Conservation (phyloP, 2,888 invertebrate species). For the Tortrix viridana region DNA sequence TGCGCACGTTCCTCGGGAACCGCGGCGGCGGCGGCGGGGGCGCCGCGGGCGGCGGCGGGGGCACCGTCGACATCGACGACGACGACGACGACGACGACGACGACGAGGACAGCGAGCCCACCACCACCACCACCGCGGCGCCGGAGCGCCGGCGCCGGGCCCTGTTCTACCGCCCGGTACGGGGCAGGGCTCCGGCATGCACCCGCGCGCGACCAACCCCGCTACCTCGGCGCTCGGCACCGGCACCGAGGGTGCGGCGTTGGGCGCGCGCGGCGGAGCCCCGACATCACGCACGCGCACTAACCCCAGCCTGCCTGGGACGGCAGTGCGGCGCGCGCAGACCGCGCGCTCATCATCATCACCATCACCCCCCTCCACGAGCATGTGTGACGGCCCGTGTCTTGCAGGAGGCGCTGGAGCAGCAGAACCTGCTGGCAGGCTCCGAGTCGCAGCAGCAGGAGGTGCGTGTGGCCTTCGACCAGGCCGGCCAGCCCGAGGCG, state of each 20-base stretch:
- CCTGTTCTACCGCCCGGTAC: slow-evolving; percentile 30
- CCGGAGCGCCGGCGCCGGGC: slow-evolving; percentile 35
- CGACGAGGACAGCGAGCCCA: slow-evolving; percentile 77
- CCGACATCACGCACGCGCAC: slow-evolving; percentile 52
- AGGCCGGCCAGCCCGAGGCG: slow-evolving; percentile 52
- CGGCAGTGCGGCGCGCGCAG: slow-evolving; percentile 75
- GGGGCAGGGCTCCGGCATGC: slow-evolving; percentile 43
- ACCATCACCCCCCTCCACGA: slow-evolving; percentile 49
- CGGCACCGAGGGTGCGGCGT: slow-evolving; percentile 17
- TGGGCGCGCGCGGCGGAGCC: slow-evolving; percentile 22
- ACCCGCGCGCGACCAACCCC: slow-evolving; percentile 39
- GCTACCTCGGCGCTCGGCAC: neutral
- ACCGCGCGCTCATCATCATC: slow-evolving; percentile 60
- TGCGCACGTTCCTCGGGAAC: slow-evolving; percentile 85
- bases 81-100: slow-evolving; percentile 86
- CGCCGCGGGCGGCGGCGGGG: slow-evolving; percentile 69
- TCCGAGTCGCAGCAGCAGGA: slow-evolving; percentile 76
- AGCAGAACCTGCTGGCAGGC: slow-evolving; percentile 73
- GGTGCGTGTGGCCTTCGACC: slow-evolving; percentile 41
- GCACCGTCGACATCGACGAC: slow-evolving; percentile 81
- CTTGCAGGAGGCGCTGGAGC: slow-evolving; percentile 64
- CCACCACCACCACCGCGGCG: slow-evolving; percentile 47
- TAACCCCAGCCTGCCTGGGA: slow-evolving; percentile 76
- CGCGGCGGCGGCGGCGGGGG: slow-evolving; percentile 68
- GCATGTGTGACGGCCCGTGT: slow-evolving; percentile 40